Evolutionary conservation across 1,140 invertebrate genomes (phyloP), one percentile per base, ranked within the genome.

Genomic region (Teleogryllus occipitalis): DNA sequence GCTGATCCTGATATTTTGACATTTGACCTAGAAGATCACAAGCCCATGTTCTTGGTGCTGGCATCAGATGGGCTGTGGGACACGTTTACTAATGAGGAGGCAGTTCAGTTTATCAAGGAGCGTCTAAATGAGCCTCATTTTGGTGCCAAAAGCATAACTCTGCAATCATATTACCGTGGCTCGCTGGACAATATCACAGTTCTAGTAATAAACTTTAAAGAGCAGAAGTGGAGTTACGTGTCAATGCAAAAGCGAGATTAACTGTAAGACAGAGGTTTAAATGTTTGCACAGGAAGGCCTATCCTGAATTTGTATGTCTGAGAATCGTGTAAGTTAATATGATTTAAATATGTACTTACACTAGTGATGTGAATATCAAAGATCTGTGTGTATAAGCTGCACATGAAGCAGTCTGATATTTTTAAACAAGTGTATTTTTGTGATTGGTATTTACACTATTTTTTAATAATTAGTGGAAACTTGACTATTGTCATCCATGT

Each of bases 41-140:
- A 89, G 84, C 96, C 97, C 2, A 89, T 92, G 86, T 98, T 98
- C 87, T 87, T 98, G 80, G 92, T 99, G 80, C 87, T 98, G 39
- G 97, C 97, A 14, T 95, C 96, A 6, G 97, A 98, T 90, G 97
- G 97, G 14, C 88, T 99, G 10, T 98, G 97, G 97, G 97, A 98
- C 86, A 96, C 94, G 47, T 97, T 98, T 84, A 90, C 90, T 21
- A 98, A 98, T 86, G 96, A 98, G 86, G 96, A 98, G 86, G 97
- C 96, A 75, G 92, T 97, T 15, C 91, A 92, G 82, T 98, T 94
- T 86, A 92, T 97, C 48, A 93, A 93, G 85, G 91, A 94, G 82
- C 90, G 92, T 81, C 88, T 97, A 22, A 89, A 94, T 82, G 96
- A 97, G 87, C 90, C 94, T 27, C 91, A 94, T 85, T 95, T 90